Conservation (phyloP, 1,140 invertebrate genomes). For the Rhopalosiphum padi region DNA sequence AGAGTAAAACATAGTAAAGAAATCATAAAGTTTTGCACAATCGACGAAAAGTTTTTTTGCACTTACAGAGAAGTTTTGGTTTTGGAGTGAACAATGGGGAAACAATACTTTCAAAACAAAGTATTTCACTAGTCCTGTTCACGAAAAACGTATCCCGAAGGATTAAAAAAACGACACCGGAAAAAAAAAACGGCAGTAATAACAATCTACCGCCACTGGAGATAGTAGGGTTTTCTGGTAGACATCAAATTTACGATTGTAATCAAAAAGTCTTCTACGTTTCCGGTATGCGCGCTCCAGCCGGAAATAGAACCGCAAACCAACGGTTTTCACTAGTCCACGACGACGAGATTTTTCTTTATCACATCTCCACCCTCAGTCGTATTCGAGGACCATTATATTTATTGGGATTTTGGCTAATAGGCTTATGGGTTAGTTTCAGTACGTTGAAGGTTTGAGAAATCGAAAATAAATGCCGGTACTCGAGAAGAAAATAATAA, state of each 20-base stretch:
- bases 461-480: slow-evolving; percentile 9
- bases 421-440: slow-evolving; percentile 5
- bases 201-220: background rate
- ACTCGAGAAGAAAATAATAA: slow-evolving; percentile 28
- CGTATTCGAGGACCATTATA: background rate
- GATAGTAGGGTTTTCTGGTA: background rate
- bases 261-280: slow-evolving; percentile 39
- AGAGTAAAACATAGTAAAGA: background rate
- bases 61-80: background rate
- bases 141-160: background rate
- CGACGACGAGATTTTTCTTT: background rate
- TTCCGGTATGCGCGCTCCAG: background rate
- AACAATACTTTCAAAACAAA: slow-evolving; percentile 32
- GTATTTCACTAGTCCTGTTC: background rate
- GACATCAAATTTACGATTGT: slow-evolving; percentile 15
- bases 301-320: slow-evolving; percentile 18
- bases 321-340: background rate
- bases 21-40: slow-evolving; percentile 19
- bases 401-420: slow-evolving; percentile 26
- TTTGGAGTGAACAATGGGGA: background rate
- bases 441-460: background rate
- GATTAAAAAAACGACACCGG: background rate
- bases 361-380: background rate
- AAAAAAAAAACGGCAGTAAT: background rate
- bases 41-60: background rate